Base-by-base conservation (phyloP, 2,888 invertebrate species). In the Rosalia funebris region DNA sequence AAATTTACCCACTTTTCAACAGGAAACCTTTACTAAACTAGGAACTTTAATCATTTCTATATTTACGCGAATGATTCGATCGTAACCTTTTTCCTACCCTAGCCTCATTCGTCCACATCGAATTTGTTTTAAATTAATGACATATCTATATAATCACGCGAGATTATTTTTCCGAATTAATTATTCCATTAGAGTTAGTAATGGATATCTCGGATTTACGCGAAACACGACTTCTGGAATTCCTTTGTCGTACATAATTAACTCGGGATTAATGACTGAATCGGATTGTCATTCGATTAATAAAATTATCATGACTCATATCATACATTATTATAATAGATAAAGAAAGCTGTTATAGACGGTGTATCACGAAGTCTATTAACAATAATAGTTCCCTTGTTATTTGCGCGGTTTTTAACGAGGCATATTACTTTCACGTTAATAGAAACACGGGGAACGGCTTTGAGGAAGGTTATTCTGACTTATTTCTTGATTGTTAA, bases 61-160 rank as follows among this genome's bases (percentile, higher is more conserved):
- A 48, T 48, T 48, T 48, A 48, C 16, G n/a, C 36, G 37, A 48
- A 37, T 48, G 48, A 48, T 42, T 20, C 11, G 11, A 11, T n/a
- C 5, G 34, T 47, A 36, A 47, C 36, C 19, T 48, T 20, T 48
- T 48, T 20, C n/a, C 17, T 48, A 12, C 16, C 48, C 37, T 19
- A 2, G 25, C 14, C 20, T 20, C 16, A 16, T 47, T 31, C 34
- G 34, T 47, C 46, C 31, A 7, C 32, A 9, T 37, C 10, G 17
- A 25, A 20, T 44, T 25, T 2, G 16, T n/a, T n/a, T n/a, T 9
- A 16, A 41, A 15, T 41, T 44, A 11, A 19, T 20, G n/a, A 1
- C 11, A 15, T 15, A 15, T 44, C 12, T 44, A 17, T 11, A 17
- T 20, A 44, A 44, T 12, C 44, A 19, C 16, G 44, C 19, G 19